phyloP scores from a whole-genome alignment of 2,797 vertebrate genomes.

The Lagocephalus sceleratus region DNA sequence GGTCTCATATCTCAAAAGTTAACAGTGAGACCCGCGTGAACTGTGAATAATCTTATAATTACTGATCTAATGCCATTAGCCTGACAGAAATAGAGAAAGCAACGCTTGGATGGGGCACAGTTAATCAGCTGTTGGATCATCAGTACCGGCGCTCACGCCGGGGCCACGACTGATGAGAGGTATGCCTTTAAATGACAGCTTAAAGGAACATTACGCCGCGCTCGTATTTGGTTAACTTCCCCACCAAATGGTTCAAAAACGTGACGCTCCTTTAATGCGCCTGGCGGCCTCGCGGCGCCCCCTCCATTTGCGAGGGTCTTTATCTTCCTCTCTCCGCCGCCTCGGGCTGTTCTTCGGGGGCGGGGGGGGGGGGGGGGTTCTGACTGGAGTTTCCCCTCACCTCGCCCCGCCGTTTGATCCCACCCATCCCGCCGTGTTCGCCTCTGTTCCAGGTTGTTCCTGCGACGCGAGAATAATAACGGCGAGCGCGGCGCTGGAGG shows the following conservation, averaged over 20 bases:
- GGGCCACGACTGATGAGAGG: slow-evolving; percentile 74
- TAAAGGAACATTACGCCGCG: slow-evolving; percentile 80
- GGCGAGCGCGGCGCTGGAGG: slow-evolving; percentile 35
- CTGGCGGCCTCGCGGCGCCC: slow-evolving; percentile 38
- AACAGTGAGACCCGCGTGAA: slow-evolving; percentile 74
- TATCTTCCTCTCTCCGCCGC: slow-evolving; percentile 13
- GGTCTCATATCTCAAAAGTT: slow-evolving; percentile 83
- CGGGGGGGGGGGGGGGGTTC: slow-evolving; percentile 4
- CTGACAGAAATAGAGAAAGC: slow-evolving; percentile 81
- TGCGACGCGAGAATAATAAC: slow-evolving; percentile 7
- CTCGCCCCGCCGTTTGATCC: slow-evolving; percentile 55
- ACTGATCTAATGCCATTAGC: slow-evolving; percentile 81
- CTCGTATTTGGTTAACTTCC: slow-evolving; percentile 75
- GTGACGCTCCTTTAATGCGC: slow-evolving; percentile 61
- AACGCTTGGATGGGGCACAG: slow-evolving; percentile 78
- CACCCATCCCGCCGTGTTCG: slow-evolving; percentile 17
- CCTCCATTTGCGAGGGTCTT: slow-evolving; percentile 35
- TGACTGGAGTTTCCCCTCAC: slow-evolving; percentile 54
- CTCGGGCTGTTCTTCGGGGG: slow-evolving; percentile 48
- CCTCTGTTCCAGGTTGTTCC: slow-evolving; percentile 59
- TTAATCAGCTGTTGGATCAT: slow-evolving; percentile 80
- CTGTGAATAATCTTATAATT: slow-evolving; percentile 83
- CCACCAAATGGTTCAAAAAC: slow-evolving; percentile 66
- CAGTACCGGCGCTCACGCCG: slow-evolving; percentile 63
- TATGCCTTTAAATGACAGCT: slow-evolving; percentile 78